Percentiles rank a stretch among this genome's conserved stretches.
Evolutionary conservation across 23 tunicate species (phyloP).

Genomic region (Styela clava): DNA sequence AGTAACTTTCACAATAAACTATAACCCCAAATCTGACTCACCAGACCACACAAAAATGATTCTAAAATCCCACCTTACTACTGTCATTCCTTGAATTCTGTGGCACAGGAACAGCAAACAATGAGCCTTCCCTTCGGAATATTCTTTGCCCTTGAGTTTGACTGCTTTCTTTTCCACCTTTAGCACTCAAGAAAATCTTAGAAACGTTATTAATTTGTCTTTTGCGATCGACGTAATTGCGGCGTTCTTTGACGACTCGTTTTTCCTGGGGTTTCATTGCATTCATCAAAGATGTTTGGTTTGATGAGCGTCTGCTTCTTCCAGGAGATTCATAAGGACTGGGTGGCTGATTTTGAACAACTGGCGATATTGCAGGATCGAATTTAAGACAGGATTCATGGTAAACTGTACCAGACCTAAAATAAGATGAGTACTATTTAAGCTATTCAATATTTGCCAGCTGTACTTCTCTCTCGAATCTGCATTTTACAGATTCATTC

Average conservation of each 20-base stretch:
- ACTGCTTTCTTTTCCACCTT: conserved; percentile 8
- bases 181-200: conserved; percentile 22
- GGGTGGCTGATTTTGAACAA: background rate
- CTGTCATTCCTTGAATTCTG: background rate
- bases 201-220: conserved; percentile 21
- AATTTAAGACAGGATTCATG: conserved; percentile 62
- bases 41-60: too few species aligned
- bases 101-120: conserved; percentile 27
- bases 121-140: conserved; percentile 27
- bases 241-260: conserved; percentile 16
- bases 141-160: conserved; percentile 15
- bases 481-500: too few species aligned
- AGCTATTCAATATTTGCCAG: background rate
- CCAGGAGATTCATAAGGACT: conserved; percentile 9
- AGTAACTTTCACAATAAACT: too few species aligned
- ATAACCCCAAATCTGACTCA: too few species aligned
- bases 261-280: conserved; percentile 11
- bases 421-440: too few species aligned
- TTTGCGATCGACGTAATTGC: conserved; percentile 21
- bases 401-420: conserved; percentile 63
- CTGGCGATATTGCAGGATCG: conserved; percentile 16
- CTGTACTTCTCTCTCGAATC: too few species aligned
- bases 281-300: background rate
- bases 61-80: too few species aligned
- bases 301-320: background rate